Base-by-base conservation (phyloP, 2,888 invertebrate species). In the Ischnus inquisitorius region DNA sequence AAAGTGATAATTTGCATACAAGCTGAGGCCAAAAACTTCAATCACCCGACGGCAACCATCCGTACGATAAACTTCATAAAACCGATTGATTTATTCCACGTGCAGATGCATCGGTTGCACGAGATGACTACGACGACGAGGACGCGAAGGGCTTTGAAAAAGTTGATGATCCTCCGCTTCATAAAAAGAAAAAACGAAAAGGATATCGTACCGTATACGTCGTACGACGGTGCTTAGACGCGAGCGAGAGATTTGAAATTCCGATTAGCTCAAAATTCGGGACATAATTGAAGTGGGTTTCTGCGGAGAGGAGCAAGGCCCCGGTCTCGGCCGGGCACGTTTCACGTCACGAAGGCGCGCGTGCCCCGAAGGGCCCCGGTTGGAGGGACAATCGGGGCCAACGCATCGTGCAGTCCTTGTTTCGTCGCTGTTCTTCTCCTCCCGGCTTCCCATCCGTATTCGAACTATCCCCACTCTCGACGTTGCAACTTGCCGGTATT, bases 251-350 rank as follows among this genome's bases (percentile, higher is more conserved):
- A 86, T 84, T 84, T 79, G 82, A 84, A 84, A 84, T 82, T 84
- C 80, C 78, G 84, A 86, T 86, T 86, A 86, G 83, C 77, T 43
- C 71, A 75, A 79, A 78, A 78, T 79, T 83, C 76, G 72, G 76
- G 71, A 76, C 79, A 65, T 79, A 82, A 84, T 83, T 81, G 84
- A 86, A 84, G 77, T 78, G 79, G 75, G 65, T 46, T 46, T 64
- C 68, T 65, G 79, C 10, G 41, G 48, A 57, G 69, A 71, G 65
- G 76, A 57, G 79, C 78, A 46, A 16, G 25, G 28, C 46, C 28
- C n/a, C 10, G 54, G 28, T 46, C 72, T 14, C 28, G n/a, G 34
- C 34, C 19, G 68, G 43, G 60, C 68, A 77, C 64, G 74, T 78
- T 68, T 68, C 78, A 74, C 69, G 75, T 46, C 80, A 84, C 74